Evolutionary conservation across 2,797 vertebrate genomes (phyloP), one percentile per base, ranked within the genome.

Genomic region (Mionectes olivaceus): DNA sequence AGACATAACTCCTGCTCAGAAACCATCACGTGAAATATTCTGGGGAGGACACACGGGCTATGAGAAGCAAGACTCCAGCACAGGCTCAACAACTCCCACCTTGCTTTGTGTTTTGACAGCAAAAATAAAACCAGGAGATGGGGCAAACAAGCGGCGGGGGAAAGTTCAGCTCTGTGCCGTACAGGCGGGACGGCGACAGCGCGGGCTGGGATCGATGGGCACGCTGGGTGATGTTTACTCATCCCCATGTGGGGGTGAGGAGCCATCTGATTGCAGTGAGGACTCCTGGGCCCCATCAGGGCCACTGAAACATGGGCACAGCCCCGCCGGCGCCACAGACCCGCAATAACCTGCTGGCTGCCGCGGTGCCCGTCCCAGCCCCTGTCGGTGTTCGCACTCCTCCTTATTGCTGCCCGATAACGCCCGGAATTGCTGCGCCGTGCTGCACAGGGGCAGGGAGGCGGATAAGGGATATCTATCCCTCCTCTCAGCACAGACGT

Each of bases 321-420:
- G 98, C 98, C 98, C 94, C 11, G 9, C 91, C 25, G 98, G 98
- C 98, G 98, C 98, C 98, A 95, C 83, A 80, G 95, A 92, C 94
- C 97, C 91, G 96, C 97, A 97, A 97, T 96, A 96, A 97, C 94
- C 85, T 83, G 93, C 33, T 73, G 18, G 60, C 90, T 94, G 89
- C 96, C 96, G 88, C 96, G 63, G 93, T 49, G 94, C 95, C 97
- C 95, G 91, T 94, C 97, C 97, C 97, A 75, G 37, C 91, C 43
- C 74, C 85, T 94, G 80, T 96, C 97, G 95, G 77, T 57, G 46
- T 94, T 95, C 96, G 79, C 87, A 94, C 94, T 94, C 94, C 95
- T 96, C 94, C 88, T 94, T 95, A 95, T 91, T 93, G 95, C 95
- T 95, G 87, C 87, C 83, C 63, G 97, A 97, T 97, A 98, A 96